A percentile compares a stretch with the other conserved stretches of the same genome.
Conservation (phyloP, 2,797 vertebrate genomes). For the Alectoris magna region DNA sequence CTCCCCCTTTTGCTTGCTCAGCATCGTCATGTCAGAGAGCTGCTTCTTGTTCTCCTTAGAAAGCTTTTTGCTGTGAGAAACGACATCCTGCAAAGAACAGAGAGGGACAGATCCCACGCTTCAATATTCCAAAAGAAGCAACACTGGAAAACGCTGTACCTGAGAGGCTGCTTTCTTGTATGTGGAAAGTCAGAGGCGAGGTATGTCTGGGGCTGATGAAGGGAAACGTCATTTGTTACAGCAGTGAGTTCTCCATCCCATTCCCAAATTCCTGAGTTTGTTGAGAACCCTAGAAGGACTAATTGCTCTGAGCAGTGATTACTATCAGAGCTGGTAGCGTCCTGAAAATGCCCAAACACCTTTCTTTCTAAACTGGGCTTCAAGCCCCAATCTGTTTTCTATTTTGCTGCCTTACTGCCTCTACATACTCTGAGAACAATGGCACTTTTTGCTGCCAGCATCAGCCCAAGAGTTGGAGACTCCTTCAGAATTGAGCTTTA, state of each 20-base stretch:
- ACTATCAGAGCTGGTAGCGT: neutral
- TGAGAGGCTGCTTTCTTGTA: neutral
- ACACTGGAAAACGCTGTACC: neutral
- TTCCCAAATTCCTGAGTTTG: neutral
- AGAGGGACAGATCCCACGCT: neutral
- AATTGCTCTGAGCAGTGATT: neutral
- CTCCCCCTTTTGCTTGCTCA: slow-evolving; percentile 96
- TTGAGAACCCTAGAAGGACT: neutral
- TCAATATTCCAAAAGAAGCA: neutral
- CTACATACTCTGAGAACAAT: neutral
- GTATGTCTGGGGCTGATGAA: neutral
- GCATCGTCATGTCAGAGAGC: slow-evolving; percentile 91
- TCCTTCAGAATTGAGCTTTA: too few relatives aligned
- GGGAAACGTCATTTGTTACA: neutral
- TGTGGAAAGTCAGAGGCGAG: neutral
- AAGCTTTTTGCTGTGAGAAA: slow-evolving; percentile 98
- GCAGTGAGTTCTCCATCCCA: neutral
- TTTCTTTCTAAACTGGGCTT: neutral
- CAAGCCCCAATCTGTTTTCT: neutral
- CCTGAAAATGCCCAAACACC: neutral
- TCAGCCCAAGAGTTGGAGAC: neutral
- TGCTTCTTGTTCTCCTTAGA: slow-evolving; percentile 84
- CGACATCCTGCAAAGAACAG: slow-evolving; percentile 86
- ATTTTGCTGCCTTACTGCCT: neutral
- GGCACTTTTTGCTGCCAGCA: neutral